A percentile compares a stretch with the other conserved stretches of the same genome.
phyloP scores from a whole-genome alignment of 2,113 vertebrate species.

The Neolamprologus toae region DNA sequence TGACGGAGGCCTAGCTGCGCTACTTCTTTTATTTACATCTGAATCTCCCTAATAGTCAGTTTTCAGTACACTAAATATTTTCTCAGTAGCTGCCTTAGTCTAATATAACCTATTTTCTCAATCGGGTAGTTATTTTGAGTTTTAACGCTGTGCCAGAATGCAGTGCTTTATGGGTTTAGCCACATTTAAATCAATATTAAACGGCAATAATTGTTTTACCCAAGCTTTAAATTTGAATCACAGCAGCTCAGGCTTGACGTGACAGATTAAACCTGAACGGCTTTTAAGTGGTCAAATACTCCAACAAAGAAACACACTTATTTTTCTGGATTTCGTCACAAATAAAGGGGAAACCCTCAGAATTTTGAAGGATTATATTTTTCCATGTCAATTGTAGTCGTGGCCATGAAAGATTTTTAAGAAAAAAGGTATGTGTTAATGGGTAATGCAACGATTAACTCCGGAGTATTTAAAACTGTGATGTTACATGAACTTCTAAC shows the following conservation, averaged over 20 bases:
- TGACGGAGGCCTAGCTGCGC: not conserved
- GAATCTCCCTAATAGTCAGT: too few relatives aligned
- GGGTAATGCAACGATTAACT: not conserved
- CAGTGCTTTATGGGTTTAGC: not conserved
- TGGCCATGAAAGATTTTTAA: not conserved
- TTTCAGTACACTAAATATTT: not conserved
- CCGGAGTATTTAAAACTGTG: not conserved
- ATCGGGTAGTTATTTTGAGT: not conserved
- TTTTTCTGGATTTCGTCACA: not conserved
- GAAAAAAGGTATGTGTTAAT: not conserved
- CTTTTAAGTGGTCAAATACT: not conserved
- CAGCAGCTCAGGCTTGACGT: not conserved
- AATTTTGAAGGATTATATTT: not conserved
- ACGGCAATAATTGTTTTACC: not conserved
- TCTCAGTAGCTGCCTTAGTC: not conserved
- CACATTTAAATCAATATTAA: not conserved
- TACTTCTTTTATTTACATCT: not conserved
- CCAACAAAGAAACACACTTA: not conserved
- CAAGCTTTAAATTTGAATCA: not conserved
- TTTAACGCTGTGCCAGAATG: not conserved
- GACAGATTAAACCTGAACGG: not conserved
- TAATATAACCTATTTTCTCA: not conserved
- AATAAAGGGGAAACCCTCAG: not conserved
- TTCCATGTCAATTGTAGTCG: not conserved
- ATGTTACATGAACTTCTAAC: not conserved